Percentiles rank a stretch among this genome's conserved stretches.
Conservation (phyloP, 2,113 vertebrate genomes). For the Laticauda laticaudata region DNA sequence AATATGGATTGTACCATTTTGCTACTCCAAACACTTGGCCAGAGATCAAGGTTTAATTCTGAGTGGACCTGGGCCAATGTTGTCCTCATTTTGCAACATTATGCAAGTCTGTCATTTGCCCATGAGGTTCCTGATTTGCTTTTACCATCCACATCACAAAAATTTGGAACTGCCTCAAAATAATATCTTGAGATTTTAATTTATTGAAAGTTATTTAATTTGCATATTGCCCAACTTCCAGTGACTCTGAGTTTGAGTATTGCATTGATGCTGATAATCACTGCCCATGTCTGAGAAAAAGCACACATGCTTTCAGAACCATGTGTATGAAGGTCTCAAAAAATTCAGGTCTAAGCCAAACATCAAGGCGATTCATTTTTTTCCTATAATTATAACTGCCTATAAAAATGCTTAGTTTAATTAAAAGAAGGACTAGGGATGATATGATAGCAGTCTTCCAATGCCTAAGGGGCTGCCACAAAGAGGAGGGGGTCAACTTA, state of each 20-base stretch:
- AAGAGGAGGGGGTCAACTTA: no score
- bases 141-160: neutral
- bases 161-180: neutral
- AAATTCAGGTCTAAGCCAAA: neutral
- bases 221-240: neutral
- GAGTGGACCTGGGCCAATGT: neutral
- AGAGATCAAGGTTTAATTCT: neutral
- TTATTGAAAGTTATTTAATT: neutral
- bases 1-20: neutral
- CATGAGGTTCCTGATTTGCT: neutral
- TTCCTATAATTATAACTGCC: neutral
- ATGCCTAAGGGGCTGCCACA: no score
- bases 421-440: no score
- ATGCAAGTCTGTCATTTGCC: neutral
- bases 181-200: neutral
- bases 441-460: no score
- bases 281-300: neutral
- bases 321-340: no score
- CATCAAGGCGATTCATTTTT: no score
- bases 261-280: neutral
- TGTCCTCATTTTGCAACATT: neutral
- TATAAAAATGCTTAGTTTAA: neutral
- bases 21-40: neutral
- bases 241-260: neutral
- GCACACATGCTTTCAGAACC: no score